phyloP scores from a whole-genome alignment of 2,797 vertebrate genomes.

The Poeciliopsis presidionis region DNA sequence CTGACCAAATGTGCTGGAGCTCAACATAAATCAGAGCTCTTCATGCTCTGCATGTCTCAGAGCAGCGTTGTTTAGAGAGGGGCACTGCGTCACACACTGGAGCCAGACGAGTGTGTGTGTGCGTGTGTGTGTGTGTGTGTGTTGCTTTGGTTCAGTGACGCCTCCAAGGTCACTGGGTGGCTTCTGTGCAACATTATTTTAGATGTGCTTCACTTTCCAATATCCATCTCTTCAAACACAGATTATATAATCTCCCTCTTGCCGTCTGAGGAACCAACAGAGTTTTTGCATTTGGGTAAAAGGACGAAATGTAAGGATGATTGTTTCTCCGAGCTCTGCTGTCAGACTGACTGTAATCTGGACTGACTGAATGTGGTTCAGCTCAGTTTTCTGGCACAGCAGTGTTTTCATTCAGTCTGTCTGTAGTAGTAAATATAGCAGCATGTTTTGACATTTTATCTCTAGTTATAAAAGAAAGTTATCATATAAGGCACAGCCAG shows the following conservation, averaged over 20 bases:
- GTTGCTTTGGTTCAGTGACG: slow-evolving; percentile 45
- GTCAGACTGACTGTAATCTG: neutral
- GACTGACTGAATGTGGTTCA: neutral
- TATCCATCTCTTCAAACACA: slow-evolving; percentile 6
- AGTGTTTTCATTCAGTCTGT: neutral
- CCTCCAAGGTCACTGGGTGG: slow-evolving; percentile 62
- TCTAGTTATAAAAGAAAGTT: neutral
- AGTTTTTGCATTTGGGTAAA: neutral
- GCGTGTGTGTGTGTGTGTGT: neutral
- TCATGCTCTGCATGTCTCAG: slow-evolving; percentile 27
- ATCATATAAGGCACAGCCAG: rapidly evolving
- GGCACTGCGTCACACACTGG: slow-evolving; percentile 64
- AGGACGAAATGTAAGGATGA: neutral
- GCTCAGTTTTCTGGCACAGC: neutral
- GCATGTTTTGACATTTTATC: neutral
- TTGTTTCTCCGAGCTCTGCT: neutral
- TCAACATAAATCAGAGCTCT: slow-evolving; percentile 32
- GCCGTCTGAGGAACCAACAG: slow-evolving; percentile 14
- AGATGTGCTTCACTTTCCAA: slow-evolving; percentile 18
- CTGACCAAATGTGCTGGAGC: slow-evolving; percentile 7
- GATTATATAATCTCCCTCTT: neutral
- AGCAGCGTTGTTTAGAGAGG: slow-evolving; percentile 13
- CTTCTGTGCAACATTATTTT: slow-evolving; percentile 1
- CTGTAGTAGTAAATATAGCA: neutral
- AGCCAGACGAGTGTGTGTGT: slow-evolving; percentile 29